Evolutionary conservation across 2,888 invertebrate genomes (phyloP).

Genomic region (Sialis lutaria): DNA sequence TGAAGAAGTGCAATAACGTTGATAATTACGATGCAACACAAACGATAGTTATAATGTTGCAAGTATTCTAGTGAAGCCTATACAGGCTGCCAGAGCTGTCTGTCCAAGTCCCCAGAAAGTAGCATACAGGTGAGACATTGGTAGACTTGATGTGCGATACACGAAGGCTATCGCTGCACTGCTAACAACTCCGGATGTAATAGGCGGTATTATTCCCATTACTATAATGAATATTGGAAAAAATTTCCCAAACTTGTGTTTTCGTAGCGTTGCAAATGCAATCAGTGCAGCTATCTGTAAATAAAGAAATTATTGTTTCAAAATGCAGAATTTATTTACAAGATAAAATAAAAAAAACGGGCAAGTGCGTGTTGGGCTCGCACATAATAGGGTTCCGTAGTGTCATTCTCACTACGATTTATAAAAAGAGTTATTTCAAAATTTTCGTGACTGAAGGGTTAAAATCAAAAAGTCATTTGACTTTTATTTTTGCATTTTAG

Average conservation of each 20-base stretch:
- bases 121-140: conserved; percentile 83
- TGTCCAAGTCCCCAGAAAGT: conserved; percentile 91
- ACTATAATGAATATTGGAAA: conserved; percentile 74
- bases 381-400: too few species aligned
- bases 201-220: conserved; percentile 79
- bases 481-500: too few species aligned
- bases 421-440: too few species aligned
- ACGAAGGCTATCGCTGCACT: conserved; percentile 91
- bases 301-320: conserved; percentile 8
- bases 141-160: conserved; percentile 73
- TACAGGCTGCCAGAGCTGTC: conserved; percentile 72
- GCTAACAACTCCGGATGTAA: conserved; percentile 73
- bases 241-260: conserved; percentile 90
- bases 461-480: too few species aligned
- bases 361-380: too few species aligned
- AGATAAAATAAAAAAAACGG: too few species aligned
- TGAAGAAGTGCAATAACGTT: too few species aligned
- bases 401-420: too few species aligned
- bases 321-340: not conserved
- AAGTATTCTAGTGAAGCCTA: conserved; percentile 84
- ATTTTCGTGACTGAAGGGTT: too few species aligned
- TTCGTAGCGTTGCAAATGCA: conserved; percentile 78
- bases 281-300: conserved; percentile 64
- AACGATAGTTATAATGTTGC: conserved; percentile 57
- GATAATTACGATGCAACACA: too few species aligned